phyloP scores from a whole-genome alignment of 1,140 invertebrate species.

The Drosophila azteca region DNA sequence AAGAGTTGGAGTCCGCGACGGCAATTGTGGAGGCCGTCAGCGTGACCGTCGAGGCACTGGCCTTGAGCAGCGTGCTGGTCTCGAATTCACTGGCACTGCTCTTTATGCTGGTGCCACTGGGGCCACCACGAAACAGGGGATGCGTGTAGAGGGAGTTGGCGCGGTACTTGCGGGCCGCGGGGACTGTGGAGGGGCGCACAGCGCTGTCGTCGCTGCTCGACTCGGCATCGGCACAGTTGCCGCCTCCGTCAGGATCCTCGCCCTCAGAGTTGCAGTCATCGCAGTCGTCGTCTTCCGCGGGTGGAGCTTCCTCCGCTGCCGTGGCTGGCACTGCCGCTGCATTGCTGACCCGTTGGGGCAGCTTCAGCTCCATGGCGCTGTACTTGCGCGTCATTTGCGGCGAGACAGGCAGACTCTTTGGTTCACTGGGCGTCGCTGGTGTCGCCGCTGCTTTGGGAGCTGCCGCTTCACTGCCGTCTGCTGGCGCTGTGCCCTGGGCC shows the following conservation, averaged over 20 bases:
- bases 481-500: constrained; percentile 21
- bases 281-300: constrained; percentile 60
- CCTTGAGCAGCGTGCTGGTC: constrained; percentile 31
- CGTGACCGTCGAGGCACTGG: constrained; percentile 48
- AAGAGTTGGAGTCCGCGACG: constrained; percentile 38
- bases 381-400: constrained; percentile 83
- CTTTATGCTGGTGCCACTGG: constrained; percentile 56
- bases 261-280: constrained; percentile 70
- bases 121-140: constrained; percentile 63
- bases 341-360: constrained; percentile 56
- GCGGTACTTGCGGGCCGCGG: constrained; percentile 70
- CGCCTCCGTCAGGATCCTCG: constrained; percentile 75
- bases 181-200: constrained; percentile 56
- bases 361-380: constrained; percentile 67
- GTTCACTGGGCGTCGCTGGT: constrained; percentile 61
- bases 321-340: constrained; percentile 19
- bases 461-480: constrained; percentile 17
- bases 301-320: background rate
- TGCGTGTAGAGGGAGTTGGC: constrained; percentile 79
- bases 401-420: constrained; percentile 85
- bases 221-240: constrained; percentile 78
- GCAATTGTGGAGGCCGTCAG: constrained; percentile 36
- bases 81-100: constrained; percentile 51
- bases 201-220: constrained; percentile 81
- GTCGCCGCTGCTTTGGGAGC: constrained; percentile 1